Evolutionary conservation across 2,888 invertebrate genomes (phyloP).

Genomic region (Drosophila greeni): DNA sequence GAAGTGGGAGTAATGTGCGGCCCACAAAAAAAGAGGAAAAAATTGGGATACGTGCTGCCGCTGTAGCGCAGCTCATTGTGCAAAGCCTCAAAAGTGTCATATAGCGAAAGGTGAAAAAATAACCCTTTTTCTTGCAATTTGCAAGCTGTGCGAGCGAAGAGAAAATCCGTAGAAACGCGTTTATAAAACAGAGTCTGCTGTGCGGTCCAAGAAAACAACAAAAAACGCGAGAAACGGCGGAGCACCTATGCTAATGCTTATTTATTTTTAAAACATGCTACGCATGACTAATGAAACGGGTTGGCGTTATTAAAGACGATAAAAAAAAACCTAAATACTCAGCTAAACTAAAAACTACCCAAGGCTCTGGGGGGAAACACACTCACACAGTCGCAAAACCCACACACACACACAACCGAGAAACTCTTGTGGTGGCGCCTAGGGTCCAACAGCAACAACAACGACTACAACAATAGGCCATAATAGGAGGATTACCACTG

Average conservation of each 20-base stretch:
- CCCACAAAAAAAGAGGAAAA: slow-evolving; percentile 38
- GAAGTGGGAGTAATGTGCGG: slow-evolving; percentile 33
- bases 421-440: slow-evolving; percentile 40
- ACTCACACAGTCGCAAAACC: slow-evolving; percentile 9
- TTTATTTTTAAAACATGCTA: slow-evolving; percentile 46
- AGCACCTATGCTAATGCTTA: slow-evolving; percentile 24
- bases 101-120: background rate
- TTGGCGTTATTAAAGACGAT: slow-evolving; percentile 42
- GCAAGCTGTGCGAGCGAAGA: background rate
- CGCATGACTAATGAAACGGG: slow-evolving; percentile 65
- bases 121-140: background rate
- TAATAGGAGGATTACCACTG: slow-evolving; percentile 27
- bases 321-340: slow-evolving; percentile 46
- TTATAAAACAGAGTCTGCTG: slow-evolving; percentile 16
- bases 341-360: slow-evolving; percentile 21
- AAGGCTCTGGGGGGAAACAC: slow-evolving; percentile 43
- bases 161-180: slow-evolving; percentile 10
- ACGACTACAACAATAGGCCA: slow-evolving; percentile 16
- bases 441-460: slow-evolving; percentile 19
- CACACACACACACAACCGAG: slow-evolving; percentile 11
- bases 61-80: slow-evolving; percentile 17
- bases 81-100: slow-evolving; percentile 47
- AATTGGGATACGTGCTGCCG: slow-evolving; percentile 22
- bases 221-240: slow-evolving; percentile 16
- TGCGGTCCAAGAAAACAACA: slow-evolving; percentile 17